Conservation (phyloP, 2,113 vertebrate genomes). For the Colius striatus region DNA sequence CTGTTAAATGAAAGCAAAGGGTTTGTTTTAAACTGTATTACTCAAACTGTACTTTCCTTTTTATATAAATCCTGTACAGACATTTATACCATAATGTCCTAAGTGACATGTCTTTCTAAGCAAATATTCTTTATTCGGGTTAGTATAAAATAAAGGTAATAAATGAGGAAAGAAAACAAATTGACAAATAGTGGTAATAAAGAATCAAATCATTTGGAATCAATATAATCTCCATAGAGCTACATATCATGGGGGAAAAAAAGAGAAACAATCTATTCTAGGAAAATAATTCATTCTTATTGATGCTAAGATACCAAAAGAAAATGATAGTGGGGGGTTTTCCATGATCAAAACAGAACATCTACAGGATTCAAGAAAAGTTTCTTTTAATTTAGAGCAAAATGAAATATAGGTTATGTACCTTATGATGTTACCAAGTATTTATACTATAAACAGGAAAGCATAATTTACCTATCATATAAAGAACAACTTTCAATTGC, state of each 20-base stretch:
- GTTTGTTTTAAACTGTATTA: neutral
- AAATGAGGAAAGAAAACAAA: neutral
- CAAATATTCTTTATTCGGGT: neutral
- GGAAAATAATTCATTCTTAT: neutral
- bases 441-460: neutral
- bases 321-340: neutral
- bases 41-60: neutral
- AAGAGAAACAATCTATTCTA: neutral
- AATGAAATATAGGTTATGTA: neutral
- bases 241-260: neutral
- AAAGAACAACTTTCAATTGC: neutral
- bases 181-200: neutral
- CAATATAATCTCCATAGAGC: neutral
- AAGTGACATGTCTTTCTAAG: neutral
- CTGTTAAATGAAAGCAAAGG: slow-evolving; percentile 67
- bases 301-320: neutral
- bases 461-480: neutral
- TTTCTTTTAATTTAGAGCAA: neutral
- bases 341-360: neutral
- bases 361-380: neutral
- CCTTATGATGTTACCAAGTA: neutral
- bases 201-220: neutral
- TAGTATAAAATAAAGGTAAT: neutral
- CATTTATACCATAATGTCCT: neutral
- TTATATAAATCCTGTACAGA: neutral